These are phyloP conservation scores for Odontocerum albicorne DNA, from an alignment of 2,888 invertebrate species.

Conservation along the genomic window DNA sequence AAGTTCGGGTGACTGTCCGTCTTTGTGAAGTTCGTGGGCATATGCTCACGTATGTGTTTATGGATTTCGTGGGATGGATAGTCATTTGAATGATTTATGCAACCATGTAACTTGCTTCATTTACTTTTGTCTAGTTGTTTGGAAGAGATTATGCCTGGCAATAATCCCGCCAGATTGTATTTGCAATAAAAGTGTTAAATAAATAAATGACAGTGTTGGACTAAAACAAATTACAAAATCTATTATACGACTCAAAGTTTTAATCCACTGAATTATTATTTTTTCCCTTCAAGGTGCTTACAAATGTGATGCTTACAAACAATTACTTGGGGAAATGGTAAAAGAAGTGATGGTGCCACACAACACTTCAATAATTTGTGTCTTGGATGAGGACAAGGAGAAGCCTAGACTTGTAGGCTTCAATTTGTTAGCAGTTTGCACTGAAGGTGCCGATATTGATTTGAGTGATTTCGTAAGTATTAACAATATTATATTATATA, in stretches of 20 bases:
- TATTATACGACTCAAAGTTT: background rate
- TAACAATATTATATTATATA: no score
- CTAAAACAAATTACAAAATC: background rate
- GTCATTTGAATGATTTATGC: no score
- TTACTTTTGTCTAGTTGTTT: no score
- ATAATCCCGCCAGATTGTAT: no score
- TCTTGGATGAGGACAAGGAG: constrained; percentile 16
- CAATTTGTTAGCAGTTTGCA: constrained; percentile 23
- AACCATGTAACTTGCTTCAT: no score
- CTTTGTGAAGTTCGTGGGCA: no score
- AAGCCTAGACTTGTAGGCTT: constrained; percentile 23
- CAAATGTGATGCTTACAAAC: constrained; percentile 15
- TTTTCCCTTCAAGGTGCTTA: constrained; percentile 13
- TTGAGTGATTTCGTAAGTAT: constrained; percentile 22
- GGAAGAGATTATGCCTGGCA: no score
- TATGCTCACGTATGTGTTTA: no score
- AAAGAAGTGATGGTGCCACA: constrained; percentile 19
- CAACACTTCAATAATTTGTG: constrained; percentile 17
- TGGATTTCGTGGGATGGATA: no score
- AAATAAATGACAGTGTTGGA: no score
- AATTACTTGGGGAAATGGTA: constrained; percentile 2
- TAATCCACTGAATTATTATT: background rate
- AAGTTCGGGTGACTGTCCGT: no score
- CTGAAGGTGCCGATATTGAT: constrained; percentile 8
- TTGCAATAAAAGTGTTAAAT: no score